Percentiles rank a stretch among this genome's conserved stretches.
phyloP scores from a whole-genome alignment of 2,888 invertebrate species.

The Dasypogon diadema region DNA sequence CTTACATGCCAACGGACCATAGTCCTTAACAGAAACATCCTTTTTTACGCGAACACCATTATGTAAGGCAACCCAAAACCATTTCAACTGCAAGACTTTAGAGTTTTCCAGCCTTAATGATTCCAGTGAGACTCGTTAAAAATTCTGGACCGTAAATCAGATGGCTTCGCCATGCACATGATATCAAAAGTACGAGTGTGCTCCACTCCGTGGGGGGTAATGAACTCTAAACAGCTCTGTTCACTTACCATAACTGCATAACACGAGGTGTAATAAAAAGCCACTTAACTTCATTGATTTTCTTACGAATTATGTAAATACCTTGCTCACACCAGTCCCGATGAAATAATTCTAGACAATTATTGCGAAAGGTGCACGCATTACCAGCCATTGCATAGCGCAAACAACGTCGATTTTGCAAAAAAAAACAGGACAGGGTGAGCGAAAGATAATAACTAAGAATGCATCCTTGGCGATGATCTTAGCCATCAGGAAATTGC shows the following conservation, averaged over 20 bases:
- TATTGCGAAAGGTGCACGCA: conserved; percentile 42
- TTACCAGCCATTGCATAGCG: not conserved
- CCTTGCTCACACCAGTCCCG: conserved; percentile 36
- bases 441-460: conserved; percentile 1
- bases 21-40: conserved; percentile 24
- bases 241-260: conserved; percentile 49
- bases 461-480: not conserved
- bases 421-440: not conserved
- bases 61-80: not conserved
- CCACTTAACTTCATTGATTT: conserved; percentile 49
- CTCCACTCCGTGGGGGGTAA: not conserved
- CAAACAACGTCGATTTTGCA: no score
- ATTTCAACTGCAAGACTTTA: not conserved
- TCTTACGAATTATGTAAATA: conserved; percentile 48
- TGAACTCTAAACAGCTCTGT: conserved; percentile 39
- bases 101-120: conserved; percentile 12
- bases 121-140: conserved; percentile 28
- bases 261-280: conserved; percentile 48
- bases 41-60: not conserved
- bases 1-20: not conserved
- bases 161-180: conserved; percentile 27
- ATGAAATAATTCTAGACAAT: conserved; percentile 46
- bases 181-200: conserved; percentile 31
- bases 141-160: conserved; percentile 40
- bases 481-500: not conserved